These are phyloP conservation scores for Bruchidius siliquastri DNA, from an alignment of 2,888 invertebrate species.

Conservation along the genomic window DNA sequence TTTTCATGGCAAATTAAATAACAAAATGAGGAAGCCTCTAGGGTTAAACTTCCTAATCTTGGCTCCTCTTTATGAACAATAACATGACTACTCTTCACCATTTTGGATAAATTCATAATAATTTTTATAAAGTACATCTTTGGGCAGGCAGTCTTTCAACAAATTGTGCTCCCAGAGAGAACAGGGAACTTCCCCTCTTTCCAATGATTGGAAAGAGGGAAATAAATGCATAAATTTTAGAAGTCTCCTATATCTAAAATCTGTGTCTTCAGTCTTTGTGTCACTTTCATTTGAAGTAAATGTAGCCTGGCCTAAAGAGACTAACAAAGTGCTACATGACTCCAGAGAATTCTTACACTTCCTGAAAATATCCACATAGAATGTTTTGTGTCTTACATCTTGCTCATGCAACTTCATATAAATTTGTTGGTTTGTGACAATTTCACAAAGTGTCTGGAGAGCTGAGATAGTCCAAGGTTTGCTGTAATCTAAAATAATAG, in stretches of 20 bases:
- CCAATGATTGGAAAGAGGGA: constrained; percentile 15
- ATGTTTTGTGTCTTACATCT: constrained; percentile 8
- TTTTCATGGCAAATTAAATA: no score
- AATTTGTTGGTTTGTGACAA: constrained; percentile 6
- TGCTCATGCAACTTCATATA: constrained; percentile 9
- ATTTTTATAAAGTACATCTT: constrained; percentile 12
- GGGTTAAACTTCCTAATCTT: no score
- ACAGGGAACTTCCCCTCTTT: constrained; percentile 15
- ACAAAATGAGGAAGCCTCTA: no score
- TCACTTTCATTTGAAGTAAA: constrained; percentile 1
- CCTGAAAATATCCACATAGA: constrained; percentile 9
- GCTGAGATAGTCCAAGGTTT: constrained; percentile 12
- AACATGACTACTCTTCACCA: not conserved
- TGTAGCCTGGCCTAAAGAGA: constrained; percentile 5
- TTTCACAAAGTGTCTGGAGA: constrained; percentile 8
- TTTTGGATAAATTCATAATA: constrained; percentile 4
- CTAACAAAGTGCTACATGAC: constrained; percentile 5
- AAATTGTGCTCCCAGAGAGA: constrained; percentile 16
- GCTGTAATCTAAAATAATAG: constrained; percentile 9
- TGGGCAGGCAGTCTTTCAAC: constrained; percentile 11
- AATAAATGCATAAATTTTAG: constrained; percentile 15
- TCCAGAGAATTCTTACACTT: not conserved
- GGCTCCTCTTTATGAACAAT: not conserved
- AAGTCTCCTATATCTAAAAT: constrained; percentile 9
- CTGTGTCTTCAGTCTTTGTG: constrained; percentile 1